Conservation (phyloP, 2,797 vertebrate species). For the Pogonophryne albipinna region DNA sequence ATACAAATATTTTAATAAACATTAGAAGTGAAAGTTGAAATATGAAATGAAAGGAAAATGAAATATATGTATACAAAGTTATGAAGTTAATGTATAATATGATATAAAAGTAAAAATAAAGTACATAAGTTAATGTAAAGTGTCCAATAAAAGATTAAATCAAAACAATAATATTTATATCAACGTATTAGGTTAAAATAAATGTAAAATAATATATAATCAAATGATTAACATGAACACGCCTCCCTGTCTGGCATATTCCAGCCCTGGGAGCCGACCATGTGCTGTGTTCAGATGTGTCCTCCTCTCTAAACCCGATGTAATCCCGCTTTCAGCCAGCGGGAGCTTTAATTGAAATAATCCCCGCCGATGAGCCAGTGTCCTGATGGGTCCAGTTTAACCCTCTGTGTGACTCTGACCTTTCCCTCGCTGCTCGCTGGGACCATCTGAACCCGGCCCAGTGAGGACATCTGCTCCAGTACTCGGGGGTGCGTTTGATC, state of each 20-base stretch:
- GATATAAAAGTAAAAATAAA: no score
- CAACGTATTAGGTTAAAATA: not conserved
- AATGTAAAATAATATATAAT: no score
- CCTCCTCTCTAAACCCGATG: conserved; percentile 74
- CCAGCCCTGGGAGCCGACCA: conserved; percentile 57
- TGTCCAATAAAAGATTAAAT: not conserved
- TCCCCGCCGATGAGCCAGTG: conserved; percentile 83
- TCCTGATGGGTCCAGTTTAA: conserved; percentile 87
- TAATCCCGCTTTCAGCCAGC: conserved; percentile 82
- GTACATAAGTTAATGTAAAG: no score
- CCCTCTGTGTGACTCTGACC: conserved; percentile 88
- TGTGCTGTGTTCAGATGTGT: conserved; percentile 74
- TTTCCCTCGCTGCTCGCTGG: conserved; percentile 83
- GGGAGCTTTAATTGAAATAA: conserved; percentile 87
- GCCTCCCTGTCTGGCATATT: conserved; percentile 50
- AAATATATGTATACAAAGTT: no score
- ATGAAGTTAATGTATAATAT: no score
- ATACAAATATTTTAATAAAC: no score
- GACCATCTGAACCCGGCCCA: conserved; percentile 84
- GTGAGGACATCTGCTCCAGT: conserved; percentile 84
- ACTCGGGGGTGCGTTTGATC: conserved; percentile 77
- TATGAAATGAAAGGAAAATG: no score
- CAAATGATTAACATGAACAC: conserved; percentile 16
- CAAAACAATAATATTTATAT: not conserved
- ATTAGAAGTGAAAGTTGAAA: no score